These are phyloP conservation scores for Xiphophorus couchianus DNA, from an alignment of 2,113 vertebrate genomes.

Conservation along the genomic window DNA sequence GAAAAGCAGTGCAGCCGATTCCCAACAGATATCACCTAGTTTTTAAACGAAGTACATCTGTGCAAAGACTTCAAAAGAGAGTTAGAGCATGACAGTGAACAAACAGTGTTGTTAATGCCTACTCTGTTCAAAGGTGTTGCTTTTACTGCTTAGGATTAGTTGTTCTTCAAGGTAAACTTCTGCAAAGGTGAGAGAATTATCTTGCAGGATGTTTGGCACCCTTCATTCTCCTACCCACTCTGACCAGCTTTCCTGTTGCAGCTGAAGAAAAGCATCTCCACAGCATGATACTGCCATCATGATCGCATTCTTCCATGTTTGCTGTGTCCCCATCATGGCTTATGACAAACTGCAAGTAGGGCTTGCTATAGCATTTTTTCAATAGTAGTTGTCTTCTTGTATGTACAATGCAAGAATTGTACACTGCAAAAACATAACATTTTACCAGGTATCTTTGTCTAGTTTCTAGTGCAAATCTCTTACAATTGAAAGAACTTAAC, in stretches of 20 bases:
- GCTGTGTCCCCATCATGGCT: neutral
- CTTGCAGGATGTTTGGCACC: too few relatives aligned
- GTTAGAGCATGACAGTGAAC: neutral
- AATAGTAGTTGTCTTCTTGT: too few relatives aligned
- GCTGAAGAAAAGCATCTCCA: neutral
- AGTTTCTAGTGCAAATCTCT: too few relatives aligned
- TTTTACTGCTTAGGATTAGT: neutral
- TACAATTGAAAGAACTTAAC: too few relatives aligned
- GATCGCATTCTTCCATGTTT: neutral
- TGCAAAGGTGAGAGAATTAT: neutral
- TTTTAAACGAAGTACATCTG: neutral
- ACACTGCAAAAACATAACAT: too few relatives aligned
- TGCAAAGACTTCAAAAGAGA: too few relatives aligned
- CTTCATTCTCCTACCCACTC: neutral
- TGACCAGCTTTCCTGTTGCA: neutral
- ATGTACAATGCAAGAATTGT: too few relatives aligned
- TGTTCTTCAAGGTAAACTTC: neutral
- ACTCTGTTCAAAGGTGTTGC: neutral
- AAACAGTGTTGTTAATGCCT: neutral
- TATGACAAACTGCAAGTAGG: too few relatives aligned
- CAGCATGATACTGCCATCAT: neutral
- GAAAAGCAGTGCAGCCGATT: neutral
- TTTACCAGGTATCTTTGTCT: too few relatives aligned
- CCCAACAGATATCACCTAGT: too few relatives aligned
- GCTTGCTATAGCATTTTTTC: too few relatives aligned